Conservation (phyloP, 2,888 invertebrate genomes). For the Oxyteleia sp. region DNA sequence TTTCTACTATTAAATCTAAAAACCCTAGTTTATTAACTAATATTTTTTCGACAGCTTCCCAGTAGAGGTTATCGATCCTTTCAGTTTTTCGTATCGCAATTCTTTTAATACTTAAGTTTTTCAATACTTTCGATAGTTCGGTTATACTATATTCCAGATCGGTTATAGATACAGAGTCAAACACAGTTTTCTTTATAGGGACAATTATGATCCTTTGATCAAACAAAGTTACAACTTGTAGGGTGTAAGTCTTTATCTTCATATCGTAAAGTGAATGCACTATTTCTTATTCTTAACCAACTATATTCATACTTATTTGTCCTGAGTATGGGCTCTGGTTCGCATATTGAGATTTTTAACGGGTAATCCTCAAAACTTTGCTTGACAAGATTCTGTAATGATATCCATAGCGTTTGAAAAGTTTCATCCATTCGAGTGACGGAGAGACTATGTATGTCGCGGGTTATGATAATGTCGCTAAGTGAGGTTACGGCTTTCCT, state of each 20-base stretch:
- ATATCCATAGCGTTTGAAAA: not conserved
- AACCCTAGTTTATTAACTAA: not conserved
- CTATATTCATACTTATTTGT: too few species aligned
- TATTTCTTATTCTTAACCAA: too few species aligned
- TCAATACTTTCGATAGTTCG: not conserved
- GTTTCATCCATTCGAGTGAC: not conserved
- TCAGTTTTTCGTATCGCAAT: not conserved
- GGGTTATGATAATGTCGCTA: not conserved
- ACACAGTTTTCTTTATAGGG: not conserved
- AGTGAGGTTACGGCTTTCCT: not conserved
- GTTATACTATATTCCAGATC: not conserved
- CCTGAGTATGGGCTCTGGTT: too few species aligned
- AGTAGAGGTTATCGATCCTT: not conserved
- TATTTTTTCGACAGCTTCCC: not conserved
- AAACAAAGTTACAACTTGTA: not conserved
- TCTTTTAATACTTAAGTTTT: not conserved
- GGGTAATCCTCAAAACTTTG: not conserved
- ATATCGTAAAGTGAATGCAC: too few species aligned
- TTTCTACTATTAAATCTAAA: not conserved
- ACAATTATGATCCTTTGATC: constrained; percentile 2
- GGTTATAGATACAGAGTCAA: not conserved
- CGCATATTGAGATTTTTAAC: not conserved
- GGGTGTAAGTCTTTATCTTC: too few species aligned
- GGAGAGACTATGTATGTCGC: not conserved
- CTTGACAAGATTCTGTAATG: not conserved